These are phyloP conservation scores for Chalcosyrphus nemorum DNA, from an alignment of 2,888 invertebrate species.

Conservation along the genomic window DNA sequence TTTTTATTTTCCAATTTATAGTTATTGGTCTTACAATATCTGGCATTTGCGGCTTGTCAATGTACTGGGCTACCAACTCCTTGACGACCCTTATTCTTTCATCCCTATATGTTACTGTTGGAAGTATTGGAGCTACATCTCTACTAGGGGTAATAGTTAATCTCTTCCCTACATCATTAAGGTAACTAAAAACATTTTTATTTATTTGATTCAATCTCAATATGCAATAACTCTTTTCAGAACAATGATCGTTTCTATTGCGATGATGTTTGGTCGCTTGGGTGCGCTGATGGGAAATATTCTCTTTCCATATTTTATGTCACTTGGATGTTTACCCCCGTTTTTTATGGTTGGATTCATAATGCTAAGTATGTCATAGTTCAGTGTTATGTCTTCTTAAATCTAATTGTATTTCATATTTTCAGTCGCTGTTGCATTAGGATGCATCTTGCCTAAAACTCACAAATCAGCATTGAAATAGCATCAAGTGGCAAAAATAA, in stretches of 20 bases:
- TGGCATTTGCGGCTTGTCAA: constrained; percentile 83
- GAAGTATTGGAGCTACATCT: constrained; percentile 79
- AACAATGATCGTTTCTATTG: constrained; percentile 88
- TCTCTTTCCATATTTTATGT: constrained; percentile 87
- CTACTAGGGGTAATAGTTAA: constrained; percentile 78
- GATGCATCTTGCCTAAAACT: constrained; percentile 22
- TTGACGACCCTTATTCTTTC: constrained; percentile 84
- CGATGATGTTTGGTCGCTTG: constrained; percentile 87
- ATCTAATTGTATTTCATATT: background rate
- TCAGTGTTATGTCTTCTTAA: background rate
- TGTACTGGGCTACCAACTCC: constrained; percentile 85
- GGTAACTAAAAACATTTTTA: constrained; percentile 75
- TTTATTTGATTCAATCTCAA: background rate
- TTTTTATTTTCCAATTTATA: background rate
- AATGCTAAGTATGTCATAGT: constrained; percentile 83
- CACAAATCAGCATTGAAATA: constrained; percentile 36
- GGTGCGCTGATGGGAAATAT: constrained; percentile 89
- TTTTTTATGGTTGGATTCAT: constrained; percentile 87
- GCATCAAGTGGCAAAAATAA: too few species aligned
- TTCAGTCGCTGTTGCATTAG: constrained; percentile 75
- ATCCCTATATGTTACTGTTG: constrained; percentile 83
- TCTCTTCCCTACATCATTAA: constrained; percentile 80
- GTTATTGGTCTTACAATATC: constrained; percentile 82
- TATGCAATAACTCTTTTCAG: constrained; percentile 79
- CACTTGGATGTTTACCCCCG: constrained; percentile 88